A percentile compares a stretch with the other conserved stretches of the same genome.
phyloP scores from a whole-genome alignment of 2,888 invertebrate genomes.

The Nezara viridula region DNA sequence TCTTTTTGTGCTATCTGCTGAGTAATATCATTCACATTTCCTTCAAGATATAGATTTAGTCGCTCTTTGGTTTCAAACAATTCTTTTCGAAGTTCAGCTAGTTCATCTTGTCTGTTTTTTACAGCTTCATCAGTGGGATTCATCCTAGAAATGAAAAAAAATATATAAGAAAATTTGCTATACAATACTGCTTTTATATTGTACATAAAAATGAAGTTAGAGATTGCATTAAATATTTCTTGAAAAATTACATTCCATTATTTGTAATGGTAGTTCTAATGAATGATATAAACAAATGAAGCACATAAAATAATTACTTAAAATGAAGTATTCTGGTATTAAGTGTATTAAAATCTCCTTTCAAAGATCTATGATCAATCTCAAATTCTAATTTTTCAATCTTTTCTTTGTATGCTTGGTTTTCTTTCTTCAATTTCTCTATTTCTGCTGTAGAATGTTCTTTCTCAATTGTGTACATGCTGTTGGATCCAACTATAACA shows the following conservation, averaged over 20 bases:
- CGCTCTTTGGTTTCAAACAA: constrained; percentile 69
- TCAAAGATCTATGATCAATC: constrained; percentile 76
- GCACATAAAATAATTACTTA: constrained; percentile 66
- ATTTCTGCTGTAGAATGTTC: constrained; percentile 53
- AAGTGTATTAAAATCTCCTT: constrained; percentile 72
- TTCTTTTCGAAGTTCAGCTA: constrained; percentile 81
- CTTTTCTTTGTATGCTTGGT: constrained; percentile 70
- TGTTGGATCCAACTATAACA: constrained; percentile 2
- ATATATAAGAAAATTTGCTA: background rate
- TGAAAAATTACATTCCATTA: too few relatives aligned
- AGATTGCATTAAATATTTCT: too few relatives aligned
- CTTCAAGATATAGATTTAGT: constrained; percentile 68
- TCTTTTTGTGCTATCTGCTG: constrained; percentile 67
- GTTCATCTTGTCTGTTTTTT: constrained; percentile 76
- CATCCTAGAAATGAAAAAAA: constrained; percentile 70
- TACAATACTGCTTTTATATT: background rate
- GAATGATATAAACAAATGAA: background rate
- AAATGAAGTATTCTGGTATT: constrained; percentile 68
- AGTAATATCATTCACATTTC: constrained; percentile 68
- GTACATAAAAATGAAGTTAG: background rate
- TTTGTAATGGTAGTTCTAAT: too few relatives aligned
- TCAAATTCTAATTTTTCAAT: constrained; percentile 78
- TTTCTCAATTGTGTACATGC: constrained; percentile 19
- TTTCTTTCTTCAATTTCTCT: constrained; percentile 68
- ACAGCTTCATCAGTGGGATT: constrained; percentile 83